A percentile compares a stretch with the other conserved stretches of the same genome.
phyloP scores from a whole-genome alignment of 2,888 invertebrate genomes.

The Myopa tessellatipennis region DNA sequence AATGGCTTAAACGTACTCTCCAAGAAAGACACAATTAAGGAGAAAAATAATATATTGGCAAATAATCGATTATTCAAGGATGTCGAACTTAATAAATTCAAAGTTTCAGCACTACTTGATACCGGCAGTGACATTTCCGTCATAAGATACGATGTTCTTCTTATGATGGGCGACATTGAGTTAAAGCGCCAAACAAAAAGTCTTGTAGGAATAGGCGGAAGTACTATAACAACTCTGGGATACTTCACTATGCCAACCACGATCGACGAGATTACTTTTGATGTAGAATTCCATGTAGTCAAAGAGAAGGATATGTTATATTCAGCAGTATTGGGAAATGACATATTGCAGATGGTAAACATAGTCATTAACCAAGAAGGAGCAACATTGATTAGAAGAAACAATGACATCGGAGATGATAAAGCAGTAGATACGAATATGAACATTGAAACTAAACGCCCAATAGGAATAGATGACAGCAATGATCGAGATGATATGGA shows the following conservation, averaged over 20 bases:
- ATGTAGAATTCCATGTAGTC: conserved; percentile 38
- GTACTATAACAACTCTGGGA: conserved; percentile 32
- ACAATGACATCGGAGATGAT: background rate
- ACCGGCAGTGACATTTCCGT: conserved; percentile 31
- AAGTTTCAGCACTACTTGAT: conserved; percentile 30
- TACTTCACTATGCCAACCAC: background rate
- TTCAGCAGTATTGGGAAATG: background rate
- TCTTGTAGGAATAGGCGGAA: conserved; percentile 30
- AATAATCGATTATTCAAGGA: conserved; percentile 38
- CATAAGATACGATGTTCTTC: conserved; percentile 35
- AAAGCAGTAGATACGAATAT: background rate
- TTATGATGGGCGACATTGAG: conserved; percentile 30
- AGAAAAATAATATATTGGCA: background rate
- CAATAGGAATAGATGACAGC: background rate
- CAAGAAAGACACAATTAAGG: background rate
- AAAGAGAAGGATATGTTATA: background rate
- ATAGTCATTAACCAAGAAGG: conserved; percentile 1
- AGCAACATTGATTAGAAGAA: background rate
- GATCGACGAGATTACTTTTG: conserved; percentile 20
- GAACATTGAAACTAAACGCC: background rate
- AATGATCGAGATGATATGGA: background rate
- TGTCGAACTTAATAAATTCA: conserved; percentile 5
- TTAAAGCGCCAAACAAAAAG: conserved; percentile 23
- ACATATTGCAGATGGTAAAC: background rate
- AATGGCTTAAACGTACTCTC: background rate